These are phyloP conservation scores for Melanostigma gelatinosum DNA, from an alignment of 2,113 vertebrate species.

Conservation along the genomic window DNA sequence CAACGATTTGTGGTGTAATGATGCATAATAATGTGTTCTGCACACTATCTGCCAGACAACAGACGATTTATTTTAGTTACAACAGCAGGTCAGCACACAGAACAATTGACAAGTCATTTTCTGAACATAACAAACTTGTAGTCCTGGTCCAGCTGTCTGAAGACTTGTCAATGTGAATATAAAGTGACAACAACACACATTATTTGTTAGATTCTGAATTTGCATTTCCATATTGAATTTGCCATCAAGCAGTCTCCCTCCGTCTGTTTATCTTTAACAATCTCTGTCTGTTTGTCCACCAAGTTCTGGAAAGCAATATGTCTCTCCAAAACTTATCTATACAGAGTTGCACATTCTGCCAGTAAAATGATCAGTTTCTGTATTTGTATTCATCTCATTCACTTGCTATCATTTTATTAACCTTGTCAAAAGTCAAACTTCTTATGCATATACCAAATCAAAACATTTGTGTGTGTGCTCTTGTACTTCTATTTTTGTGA, in stretches of 20 bases:
- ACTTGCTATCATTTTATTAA: conserved; percentile 7
- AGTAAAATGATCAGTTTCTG: background rate
- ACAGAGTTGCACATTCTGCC: background rate
- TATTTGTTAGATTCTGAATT: background rate
- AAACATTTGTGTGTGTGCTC: background rate
- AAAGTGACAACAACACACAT: background rate
- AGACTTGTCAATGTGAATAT: background rate
- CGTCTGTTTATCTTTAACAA: background rate
- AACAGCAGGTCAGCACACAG: conserved; percentile 3
- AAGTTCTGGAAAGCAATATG: background rate
- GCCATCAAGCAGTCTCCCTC: background rate
- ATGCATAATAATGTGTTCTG: conserved; percentile 30
- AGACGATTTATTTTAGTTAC: background rate
- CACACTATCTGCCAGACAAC: background rate
- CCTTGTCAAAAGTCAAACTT: conserved; percentile 44
- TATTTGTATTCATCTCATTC: conserved; percentile 33
- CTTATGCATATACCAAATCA: conserved; percentile 5
- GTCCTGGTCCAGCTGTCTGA: background rate
- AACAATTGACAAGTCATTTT: background rate
- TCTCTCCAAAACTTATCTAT: background rate
- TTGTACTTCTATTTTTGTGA: conserved; percentile 1
- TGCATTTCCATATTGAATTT: background rate
- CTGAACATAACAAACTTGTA: background rate
- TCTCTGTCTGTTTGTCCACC: background rate
- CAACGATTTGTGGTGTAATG: conserved; percentile 29